Evolutionary conservation across 2,797 vertebrate species (phyloP).

Genomic region (Epinephelus malabaricus): DNA sequence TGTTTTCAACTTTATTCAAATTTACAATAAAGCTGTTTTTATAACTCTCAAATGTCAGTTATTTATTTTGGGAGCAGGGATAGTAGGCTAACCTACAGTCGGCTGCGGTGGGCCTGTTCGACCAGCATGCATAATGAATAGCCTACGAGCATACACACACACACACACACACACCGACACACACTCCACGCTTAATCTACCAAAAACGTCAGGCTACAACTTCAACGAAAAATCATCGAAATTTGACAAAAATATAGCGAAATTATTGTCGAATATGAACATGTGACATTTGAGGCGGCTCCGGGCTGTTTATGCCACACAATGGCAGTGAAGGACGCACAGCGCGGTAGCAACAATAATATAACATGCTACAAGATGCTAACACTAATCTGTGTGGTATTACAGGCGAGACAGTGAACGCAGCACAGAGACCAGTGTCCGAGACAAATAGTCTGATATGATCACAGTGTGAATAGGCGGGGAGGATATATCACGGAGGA

Average conservation of each 20-base stretch:
- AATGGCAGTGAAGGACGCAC: conserved; percentile 2
- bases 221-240: neutral
- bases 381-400: neutral
- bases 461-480: neutral
- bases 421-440: neutral
- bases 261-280: neutral
- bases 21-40: neutral
- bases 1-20: neutral
- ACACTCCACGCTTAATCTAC: neutral
- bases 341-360: conserved; percentile 27
- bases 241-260: neutral
- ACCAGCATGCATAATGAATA: conserved; percentile 8
- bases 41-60: neutral
- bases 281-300: conserved; percentile 23
- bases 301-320: neutral
- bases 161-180: neutral
- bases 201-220: neutral
- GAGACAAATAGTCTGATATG: neutral
- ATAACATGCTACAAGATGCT: conserved; percentile 50
- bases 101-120: conserved; percentile 35
- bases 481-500: neutral
- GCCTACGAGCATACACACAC: neutral
- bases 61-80: neutral
- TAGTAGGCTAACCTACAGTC: neutral
- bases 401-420: neutral